These are phyloP conservation scores for Perizoma flavofasciatum DNA, from an alignment of 2,888 invertebrate genomes.

Conservation along the genomic window DNA sequence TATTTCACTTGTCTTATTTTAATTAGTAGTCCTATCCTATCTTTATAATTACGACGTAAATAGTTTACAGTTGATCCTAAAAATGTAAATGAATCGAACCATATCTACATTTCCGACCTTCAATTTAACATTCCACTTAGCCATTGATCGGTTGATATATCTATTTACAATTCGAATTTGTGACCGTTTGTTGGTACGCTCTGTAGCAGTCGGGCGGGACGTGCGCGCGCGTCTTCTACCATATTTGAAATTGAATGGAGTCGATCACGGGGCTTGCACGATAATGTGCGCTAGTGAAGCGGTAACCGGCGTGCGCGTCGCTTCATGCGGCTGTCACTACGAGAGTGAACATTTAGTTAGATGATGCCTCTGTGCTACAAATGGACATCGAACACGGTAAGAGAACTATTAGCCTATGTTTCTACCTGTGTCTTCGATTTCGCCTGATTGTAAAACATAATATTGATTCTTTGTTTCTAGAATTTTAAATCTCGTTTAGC, in stretches of 20 bases:
- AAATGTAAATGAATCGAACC: not conserved
- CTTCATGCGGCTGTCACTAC: conserved; percentile 31
- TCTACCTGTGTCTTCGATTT: not conserved
- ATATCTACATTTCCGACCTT: conserved; percentile 14
- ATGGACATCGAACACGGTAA: conserved; percentile 26
- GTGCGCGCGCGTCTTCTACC: conserved; percentile 70
- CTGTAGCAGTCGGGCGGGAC: conserved; percentile 57
- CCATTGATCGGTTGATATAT: conserved; percentile 26
- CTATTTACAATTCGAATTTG: conserved; percentile 28
- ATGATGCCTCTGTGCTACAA: conserved; percentile 29
- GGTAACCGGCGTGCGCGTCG: conserved; percentile 49
- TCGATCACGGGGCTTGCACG: conserved; percentile 75
- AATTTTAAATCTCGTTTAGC: not conserved
- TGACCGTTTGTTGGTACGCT: conserved; percentile 53
- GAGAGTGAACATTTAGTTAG: not conserved
- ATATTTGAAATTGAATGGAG: conserved; percentile 82
- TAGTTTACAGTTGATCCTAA: not conserved
- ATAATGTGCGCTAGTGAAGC: conserved; percentile 69
- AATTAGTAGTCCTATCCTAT: too few relatives aligned
- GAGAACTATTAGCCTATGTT: not conserved
- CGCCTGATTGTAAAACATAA: not conserved
- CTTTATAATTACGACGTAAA: not conserved
- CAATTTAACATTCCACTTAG: conserved; percentile 20
- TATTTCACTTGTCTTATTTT: too few relatives aligned
- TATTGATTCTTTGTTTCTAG: not conserved